phyloP scores from a whole-genome alignment of 2,113 vertebrate genomes.

The Sphyrna mokarran region DNA sequence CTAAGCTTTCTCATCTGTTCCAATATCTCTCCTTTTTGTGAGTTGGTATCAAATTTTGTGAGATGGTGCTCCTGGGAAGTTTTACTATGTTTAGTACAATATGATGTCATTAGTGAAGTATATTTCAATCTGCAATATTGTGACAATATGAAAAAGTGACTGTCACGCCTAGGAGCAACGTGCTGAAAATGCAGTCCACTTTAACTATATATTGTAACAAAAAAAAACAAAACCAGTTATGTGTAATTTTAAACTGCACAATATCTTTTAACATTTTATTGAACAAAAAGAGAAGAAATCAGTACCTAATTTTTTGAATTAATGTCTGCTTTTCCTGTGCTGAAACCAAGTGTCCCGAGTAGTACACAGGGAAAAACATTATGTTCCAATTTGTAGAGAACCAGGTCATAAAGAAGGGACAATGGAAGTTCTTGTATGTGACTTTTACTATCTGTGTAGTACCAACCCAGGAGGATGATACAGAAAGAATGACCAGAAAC shows the following conservation, averaged over 20 bases:
- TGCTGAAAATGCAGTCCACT: not conserved
- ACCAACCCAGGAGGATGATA: conserved; percentile 95
- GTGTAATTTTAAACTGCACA: not conserved
- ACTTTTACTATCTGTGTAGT: conserved; percentile 94
- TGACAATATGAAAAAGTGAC: not conserved
- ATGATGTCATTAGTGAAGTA: not conserved
- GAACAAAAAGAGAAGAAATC: conserved; percentile 39
- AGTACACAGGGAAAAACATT: conserved; percentile 96
- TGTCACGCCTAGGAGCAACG: not conserved
- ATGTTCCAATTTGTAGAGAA: conserved; percentile 99
- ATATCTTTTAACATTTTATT: not conserved
- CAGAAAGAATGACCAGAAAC: conserved; percentile 83
- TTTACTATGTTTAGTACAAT: not conserved
- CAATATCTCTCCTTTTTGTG: not conserved
- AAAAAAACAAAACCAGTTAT: not conserved
- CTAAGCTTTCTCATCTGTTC: not conserved
- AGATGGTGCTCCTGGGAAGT: not conserved
- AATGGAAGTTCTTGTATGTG: conserved; percentile 95
- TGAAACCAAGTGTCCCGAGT: conserved; percentile 80
- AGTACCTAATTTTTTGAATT: conserved; percentile 91
- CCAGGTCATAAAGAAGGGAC: conserved; percentile 98
- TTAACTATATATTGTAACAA: not conserved
- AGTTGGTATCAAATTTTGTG: not conserved
- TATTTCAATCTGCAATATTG: not conserved
- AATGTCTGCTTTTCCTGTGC: conserved; percentile 88